Evolutionary conservation across 2,113 vertebrate genomes (phyloP).

Genomic region (Hemichromis elongatus): DNA sequence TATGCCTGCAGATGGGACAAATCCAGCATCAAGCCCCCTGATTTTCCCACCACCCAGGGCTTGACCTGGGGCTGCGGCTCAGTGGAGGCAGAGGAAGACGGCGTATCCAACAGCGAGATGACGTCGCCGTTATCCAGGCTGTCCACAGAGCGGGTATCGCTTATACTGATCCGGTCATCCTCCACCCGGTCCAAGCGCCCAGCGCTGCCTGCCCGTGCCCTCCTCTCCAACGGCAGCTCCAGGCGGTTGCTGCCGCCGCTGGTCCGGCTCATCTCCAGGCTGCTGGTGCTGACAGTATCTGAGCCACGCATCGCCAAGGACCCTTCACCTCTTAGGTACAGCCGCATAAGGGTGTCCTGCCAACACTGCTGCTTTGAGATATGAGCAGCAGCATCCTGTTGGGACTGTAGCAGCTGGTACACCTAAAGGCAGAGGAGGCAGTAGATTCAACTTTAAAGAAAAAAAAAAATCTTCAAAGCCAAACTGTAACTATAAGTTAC

Average conservation of each 20-base stretch:
- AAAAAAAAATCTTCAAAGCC: not conserved
- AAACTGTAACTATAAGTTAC: not conserved
- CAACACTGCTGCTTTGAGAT: conserved; percentile 90
- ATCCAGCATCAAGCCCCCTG: conserved; percentile 83
- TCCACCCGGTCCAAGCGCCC: conserved; percentile 41
- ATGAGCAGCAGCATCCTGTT: conserved; percentile 84
- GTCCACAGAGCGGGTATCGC: conserved; percentile 79
- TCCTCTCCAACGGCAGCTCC: conserved; percentile 62
- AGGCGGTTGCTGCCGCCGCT: conserved; percentile 35
- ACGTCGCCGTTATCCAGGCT: conserved; percentile 77
- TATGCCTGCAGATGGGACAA: conserved; percentile 81
- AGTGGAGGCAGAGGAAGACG: conserved; percentile 52
- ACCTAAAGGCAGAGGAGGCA: conserved; percentile 69
- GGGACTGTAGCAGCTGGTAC: conserved; percentile 86
- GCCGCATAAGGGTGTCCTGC: conserved; percentile 90
- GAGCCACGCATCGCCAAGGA: conserved; percentile 4
- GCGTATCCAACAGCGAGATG: conserved; percentile 74
- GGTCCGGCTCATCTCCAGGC: conserved; percentile 61
- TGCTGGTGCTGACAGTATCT: conserved; percentile 70
- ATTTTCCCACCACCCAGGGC: conserved; percentile 76
- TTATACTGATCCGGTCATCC: conserved; percentile 74
- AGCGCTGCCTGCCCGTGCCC: conserved; percentile 59
- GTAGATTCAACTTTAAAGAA: not conserved
- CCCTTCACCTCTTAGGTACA: conserved; percentile 79
- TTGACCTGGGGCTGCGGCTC: conserved; percentile 69